A percentile compares a stretch with the other conserved stretches of the same genome.
Evolutionary conservation across 2,888 invertebrate species (phyloP).

Genomic region (Lepeophtheirus nordmannii): DNA sequence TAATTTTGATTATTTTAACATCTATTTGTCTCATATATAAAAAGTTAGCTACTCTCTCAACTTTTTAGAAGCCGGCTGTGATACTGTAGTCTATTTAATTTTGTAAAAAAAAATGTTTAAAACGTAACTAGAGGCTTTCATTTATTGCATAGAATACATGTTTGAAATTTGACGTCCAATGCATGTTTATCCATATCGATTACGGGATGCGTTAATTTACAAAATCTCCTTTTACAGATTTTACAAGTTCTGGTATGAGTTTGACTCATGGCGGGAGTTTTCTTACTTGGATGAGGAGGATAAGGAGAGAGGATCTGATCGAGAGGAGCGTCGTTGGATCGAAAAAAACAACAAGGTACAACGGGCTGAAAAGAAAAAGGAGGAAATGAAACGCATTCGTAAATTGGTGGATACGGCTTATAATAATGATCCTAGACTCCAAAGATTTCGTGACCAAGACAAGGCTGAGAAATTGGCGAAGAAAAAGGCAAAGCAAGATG

Average conservation of each 20-base stretch:
- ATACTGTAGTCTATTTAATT: no score
- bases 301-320: conserved; percentile 86
- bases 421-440: conserved; percentile 79
- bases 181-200: neutral
- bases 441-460: conserved; percentile 74
- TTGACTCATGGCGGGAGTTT: conserved; percentile 97
- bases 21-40: neutral
- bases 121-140: neutral
- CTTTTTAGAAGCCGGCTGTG: no score
- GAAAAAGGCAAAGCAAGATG: conserved; percentile 58
- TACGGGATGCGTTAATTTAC: neutral
- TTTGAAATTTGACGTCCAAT: neutral
- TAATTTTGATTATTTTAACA: neutral
- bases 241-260: conserved; percentile 95
- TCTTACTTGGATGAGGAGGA: conserved; percentile 98
- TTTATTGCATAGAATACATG: no score
- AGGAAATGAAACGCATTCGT: conserved; percentile 83
- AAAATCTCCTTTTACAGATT: conserved; percentile 41
- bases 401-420: conserved; percentile 85
- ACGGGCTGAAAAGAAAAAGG: conserved; percentile 81
- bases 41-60: no score
- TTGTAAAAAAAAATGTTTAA: neutral
- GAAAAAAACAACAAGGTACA: conserved; percentile 93
- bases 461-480: conserved; percentile 73
- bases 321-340: conserved; percentile 92